These are phyloP conservation scores for Phrynocephalus versicolor DNA, from an alignment of 2,113 vertebrate species.

Conservation along the genomic window DNA sequence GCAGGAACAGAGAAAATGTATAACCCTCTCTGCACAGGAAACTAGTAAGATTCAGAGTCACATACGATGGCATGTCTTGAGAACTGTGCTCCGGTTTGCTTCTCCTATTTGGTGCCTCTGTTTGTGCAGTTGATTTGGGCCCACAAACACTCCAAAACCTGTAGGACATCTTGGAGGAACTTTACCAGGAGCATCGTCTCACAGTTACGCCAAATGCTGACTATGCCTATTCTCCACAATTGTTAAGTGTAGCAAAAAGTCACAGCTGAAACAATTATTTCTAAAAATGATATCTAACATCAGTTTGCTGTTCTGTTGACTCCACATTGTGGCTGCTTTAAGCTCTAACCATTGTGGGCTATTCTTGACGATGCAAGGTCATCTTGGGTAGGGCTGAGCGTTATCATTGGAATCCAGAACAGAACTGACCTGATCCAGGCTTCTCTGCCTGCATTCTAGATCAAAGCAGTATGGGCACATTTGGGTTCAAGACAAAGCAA, in stretches of 20 bases:
- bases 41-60: background rate
- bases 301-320: background rate
- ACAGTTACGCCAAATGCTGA: background rate
- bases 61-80: background rate
- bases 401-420: too few species aligned
- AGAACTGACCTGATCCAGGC: too few species aligned
- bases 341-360: background rate
- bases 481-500: too few species aligned
- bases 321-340: background rate
- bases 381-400: too few species aligned
- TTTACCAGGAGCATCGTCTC: background rate
- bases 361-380: background rate
- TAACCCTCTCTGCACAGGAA: background rate
- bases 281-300: background rate
- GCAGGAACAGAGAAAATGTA: too few species aligned
- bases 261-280: background rate
- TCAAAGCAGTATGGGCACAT: too few species aligned
- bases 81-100: background rate
- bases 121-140: background rate
- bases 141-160: background rate
- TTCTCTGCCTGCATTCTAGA: too few species aligned
- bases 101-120: background rate
- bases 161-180: background rate
- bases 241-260: background rate
- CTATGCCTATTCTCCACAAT: background rate